phyloP scores from a whole-genome alignment of 2,113 vertebrate species.

The Antennarius striatus region DNA sequence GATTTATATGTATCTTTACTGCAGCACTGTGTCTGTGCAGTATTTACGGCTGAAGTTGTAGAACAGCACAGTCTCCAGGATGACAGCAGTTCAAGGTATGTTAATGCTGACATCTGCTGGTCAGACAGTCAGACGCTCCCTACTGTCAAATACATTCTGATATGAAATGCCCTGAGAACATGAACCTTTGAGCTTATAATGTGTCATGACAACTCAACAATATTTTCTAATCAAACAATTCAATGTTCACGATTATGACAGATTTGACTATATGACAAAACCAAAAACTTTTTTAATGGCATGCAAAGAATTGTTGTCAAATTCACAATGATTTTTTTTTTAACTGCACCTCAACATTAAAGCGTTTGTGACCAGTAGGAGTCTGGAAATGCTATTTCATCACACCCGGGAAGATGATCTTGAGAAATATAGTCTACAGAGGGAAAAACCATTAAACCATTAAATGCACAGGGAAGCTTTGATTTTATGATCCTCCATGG shows the following conservation, averaged over 20 bases:
- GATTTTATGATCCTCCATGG: conserved; percentile 25
- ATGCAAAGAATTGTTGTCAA: neutral
- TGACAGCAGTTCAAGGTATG: conserved; percentile 26
- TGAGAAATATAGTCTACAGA: neutral
- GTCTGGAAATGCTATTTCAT: conserved; percentile 26
- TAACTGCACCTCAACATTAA: conserved; percentile 29
- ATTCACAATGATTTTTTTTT: too few relatives aligned
- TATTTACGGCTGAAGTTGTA: neutral
- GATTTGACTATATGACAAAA: neutral
- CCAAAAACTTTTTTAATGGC: neutral
- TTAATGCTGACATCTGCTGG: conserved; percentile 77
- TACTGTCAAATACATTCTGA: neutral
- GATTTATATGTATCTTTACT: too few relatives aligned
- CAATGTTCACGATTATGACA: neutral
- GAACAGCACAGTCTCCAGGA: too few relatives aligned
- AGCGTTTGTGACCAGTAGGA: conserved; percentile 24
- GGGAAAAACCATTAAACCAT: too few relatives aligned
- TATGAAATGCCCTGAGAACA: neutral
- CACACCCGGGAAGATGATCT: conserved; percentile 32
- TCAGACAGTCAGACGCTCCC: neutral
- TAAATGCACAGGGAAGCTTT: conserved; percentile 4
- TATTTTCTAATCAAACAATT: too few relatives aligned
- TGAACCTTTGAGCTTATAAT: neutral
- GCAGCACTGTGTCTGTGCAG: too few relatives aligned
- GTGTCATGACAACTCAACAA: neutral